Conservation (phyloP, 1,140 invertebrate genomes). For the Triops cancriformis region DNA sequence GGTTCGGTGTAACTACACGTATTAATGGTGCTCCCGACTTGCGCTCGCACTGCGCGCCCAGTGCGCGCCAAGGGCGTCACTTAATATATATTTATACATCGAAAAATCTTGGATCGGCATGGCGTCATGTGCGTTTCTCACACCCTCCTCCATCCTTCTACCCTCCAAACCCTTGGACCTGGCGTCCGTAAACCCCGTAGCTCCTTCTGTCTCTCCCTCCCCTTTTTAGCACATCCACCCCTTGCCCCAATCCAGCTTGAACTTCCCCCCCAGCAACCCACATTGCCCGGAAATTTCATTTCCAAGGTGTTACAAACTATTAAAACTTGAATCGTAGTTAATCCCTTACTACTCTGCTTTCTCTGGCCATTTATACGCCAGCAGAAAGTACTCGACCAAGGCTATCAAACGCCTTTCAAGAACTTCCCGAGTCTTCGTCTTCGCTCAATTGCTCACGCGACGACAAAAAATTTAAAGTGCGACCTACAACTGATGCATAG, state of each 20-base stretch:
- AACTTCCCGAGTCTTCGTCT: too few species aligned
- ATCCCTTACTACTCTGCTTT: background rate
- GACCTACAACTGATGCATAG: too few species aligned
- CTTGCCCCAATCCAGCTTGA: too few species aligned
- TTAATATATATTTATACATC: constrained; percentile 1
- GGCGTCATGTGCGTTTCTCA: background rate
- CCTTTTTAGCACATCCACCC: too few species aligned
- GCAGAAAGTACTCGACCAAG: background rate
- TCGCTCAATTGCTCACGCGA: too few species aligned
- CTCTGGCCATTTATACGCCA: background rate
- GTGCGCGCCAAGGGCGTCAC: background rate
- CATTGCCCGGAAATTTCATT: background rate
- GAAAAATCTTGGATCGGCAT: background rate
- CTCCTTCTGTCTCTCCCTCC: background rate
- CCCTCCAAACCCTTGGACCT: background rate
- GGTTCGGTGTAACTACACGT: too few species aligned
- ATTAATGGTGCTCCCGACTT: background rate
- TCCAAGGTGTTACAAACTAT: constrained; percentile 1
- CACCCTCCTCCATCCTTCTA: background rate
- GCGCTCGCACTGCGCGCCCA: background rate
- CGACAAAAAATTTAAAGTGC: too few species aligned
- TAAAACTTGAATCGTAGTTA: background rate
- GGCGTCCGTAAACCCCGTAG: background rate
- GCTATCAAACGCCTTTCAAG: too few species aligned
- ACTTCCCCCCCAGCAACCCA: too few species aligned